Base-by-base conservation (phyloP, 1,140 invertebrate genomes). In the Drosophila elegans region DNA sequence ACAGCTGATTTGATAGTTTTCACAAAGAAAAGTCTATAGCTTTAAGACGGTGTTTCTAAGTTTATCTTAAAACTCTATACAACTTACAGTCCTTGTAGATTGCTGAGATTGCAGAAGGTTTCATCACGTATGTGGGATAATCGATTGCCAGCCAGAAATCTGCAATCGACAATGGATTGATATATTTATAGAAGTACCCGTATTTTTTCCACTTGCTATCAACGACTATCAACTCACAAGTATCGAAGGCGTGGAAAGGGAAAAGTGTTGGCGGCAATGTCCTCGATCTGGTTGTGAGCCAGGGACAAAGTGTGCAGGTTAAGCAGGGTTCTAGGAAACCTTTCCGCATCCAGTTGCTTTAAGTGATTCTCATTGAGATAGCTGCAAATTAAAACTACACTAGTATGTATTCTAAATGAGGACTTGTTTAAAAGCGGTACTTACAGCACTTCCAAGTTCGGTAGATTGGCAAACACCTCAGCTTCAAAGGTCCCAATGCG, bases 31-130 rank as follows among this genome's bases (percentile, higher is more conserved):
- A 38, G 3, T 10, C n/a, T 10, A 10, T 3, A 4, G 3, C 12
- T 39, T 49, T 51, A 32, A 32, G 11, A 53, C 34, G 49, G 34
- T 34, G 41, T 41, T 16, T 39, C 1, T 0, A 11, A 13, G 68
- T 32, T 78, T 69, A 51, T 38, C 9, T 5, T 49, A 29, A 7
- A 21, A 11, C 7, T 3, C 2, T 3, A 2, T 11, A 2, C 4
- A 12, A 85, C 91, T 93, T 91, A 93, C 93, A 93, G 55, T 68
- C 92, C 92, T 39, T 93, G 83, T 0, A 93, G 77, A 56, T 79
- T 69, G 54, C 55, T 78, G 9, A 93, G 73, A 77, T 91, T 91
- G 69, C 90, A 92, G 55, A 93, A 93, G 36, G 85, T 91, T 32
- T 69, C 68, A 3, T 79, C 80, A 42, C 78, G 69, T 57, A 93